Base-by-base conservation (phyloP, 2,113 vertebrate species). In the Nyctibius bracteatus region DNA sequence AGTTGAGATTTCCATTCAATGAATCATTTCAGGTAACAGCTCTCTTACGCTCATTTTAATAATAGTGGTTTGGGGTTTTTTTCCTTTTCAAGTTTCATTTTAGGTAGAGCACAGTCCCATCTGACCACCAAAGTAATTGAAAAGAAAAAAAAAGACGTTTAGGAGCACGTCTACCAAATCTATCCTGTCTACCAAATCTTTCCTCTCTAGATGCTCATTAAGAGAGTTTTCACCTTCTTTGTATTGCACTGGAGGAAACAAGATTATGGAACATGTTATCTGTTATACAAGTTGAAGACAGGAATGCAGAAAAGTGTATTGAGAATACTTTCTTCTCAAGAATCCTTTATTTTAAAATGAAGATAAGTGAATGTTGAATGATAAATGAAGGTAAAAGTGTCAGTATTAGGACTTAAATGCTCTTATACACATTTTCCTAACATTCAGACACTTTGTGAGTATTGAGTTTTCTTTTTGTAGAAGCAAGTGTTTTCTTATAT, bases 21-120 rank as follows among this genome's bases (percentile, higher is more conserved):
- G 90, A 94, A 97, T 95, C 43, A 75, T 93, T 92, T 93, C 75
- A 88, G 63, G 75, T 86, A 88, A 59, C 72, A 90, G 24, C 55
- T 81, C 47, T 88, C 51, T 81, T 58, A 63, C 0, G 2, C 51
- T 94, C 61, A 79, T 91, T 91, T 95, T 94, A 91, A 78, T 94
- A 92, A 94, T 37, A 90, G 94, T 4, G 44, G 85, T 83, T 92
- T 88, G 31, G 33, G 14, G 0, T 8, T 70, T 54, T 78, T 93
- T 93, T 77, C 23, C 66, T 91, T 95, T 96, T 90, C 88, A 67
- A 68, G 90, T 95, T 96, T 97, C 88, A 63, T 86, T 94, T 93
- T 65, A 96, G 46, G 71, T 74, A 79, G 17, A 90, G 55, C 47
- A 91, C 35, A 81, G 52, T 89, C 52, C 25, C 37, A 41, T 78